Evolutionary conservation across 2,888 invertebrate genomes (phyloP), one percentile per base, ranked within the genome.

Genomic region (Ametastegia equiseti): DNA sequence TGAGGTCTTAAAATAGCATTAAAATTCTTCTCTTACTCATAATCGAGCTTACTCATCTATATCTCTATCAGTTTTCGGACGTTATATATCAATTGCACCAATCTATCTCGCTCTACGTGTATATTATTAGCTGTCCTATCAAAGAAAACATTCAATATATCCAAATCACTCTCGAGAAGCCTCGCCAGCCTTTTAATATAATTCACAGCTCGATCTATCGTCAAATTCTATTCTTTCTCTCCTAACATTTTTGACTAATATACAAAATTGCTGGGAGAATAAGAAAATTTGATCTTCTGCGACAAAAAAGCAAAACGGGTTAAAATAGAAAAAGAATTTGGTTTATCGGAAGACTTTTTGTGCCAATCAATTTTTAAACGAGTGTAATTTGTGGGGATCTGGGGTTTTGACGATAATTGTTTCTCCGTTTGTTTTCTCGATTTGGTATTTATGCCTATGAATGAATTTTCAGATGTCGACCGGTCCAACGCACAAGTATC

Each of bases 401-500:
- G 4, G 30, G 2, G 11, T 33, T 15, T 30, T 33, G n/a, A n/a
- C 30, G 11, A 42, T 5, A 23, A 19, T 42, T 13, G 5, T 9
- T 33, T 36, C 19, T 0, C 1, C 13, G n/a, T 30, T 77, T 23
- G 4, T 15, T 4, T 60, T 7, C 1, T 42, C 1, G n/a, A 19
- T 36, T 7, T 2, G 15, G 7, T 11, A 77, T n/a, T 77, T n/a
- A 36, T 77, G 36, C 15, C 4, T 2, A 13, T 33, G 15, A 5
- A 4, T 39, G 6, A 30, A 81, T 79, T 87, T 92, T 57, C 86
- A 95, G 95, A 97, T 97, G 97, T 97, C 97, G 89, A 90, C 87
- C 84, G 95, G 95, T 85, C 96, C 94, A 86, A 93, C 95, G 88
- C 97, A 97, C 92, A 97, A 97, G 91, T 96, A 97, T 92, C 96